Percentiles rank a stretch among this genome's conserved stretches.
Conservation (phyloP, 2,888 invertebrate species). For the Sphaerophoria rueppellii region DNA sequence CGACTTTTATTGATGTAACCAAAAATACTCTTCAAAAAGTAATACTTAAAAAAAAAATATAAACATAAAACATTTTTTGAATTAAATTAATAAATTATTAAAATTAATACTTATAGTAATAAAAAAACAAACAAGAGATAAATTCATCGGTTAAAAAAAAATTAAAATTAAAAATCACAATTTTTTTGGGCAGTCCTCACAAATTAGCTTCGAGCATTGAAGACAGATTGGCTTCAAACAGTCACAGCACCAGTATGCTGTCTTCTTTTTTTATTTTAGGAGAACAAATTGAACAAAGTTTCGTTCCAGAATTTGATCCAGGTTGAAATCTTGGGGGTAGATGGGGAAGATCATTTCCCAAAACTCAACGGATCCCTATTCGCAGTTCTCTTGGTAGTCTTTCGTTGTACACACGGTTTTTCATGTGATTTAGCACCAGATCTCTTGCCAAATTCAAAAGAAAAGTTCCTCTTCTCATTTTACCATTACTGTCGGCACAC, state of each 20-base stretch:
- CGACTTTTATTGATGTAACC: conserved; percentile 8
- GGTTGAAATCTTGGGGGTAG: conserved; percentile 6
- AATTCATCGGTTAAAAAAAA: conserved; percentile 28
- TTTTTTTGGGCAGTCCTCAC: conserved; percentile 33
- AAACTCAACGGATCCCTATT: conserved; percentile 38
- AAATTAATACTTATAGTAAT: conserved; percentile 21
- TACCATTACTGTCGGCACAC: too few species aligned
- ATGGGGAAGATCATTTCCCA: conserved; percentile 49
- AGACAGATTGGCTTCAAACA: conserved; percentile 30
- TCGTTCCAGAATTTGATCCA: conserved; percentile 13
- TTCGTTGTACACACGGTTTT: conserved; percentile 54
- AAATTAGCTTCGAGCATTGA: conserved; percentile 20
- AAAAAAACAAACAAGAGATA: conserved; percentile 23
- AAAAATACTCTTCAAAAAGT: conserved; percentile 8
- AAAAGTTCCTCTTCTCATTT: conserved; percentile 48
- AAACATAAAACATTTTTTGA: conserved; percentile 17
- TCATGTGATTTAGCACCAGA: conserved; percentile 60
- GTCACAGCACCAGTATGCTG: conserved; percentile 9
- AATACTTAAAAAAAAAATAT: conserved; percentile 12
- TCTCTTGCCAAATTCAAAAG: too few species aligned
- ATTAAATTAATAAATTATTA: background rate
- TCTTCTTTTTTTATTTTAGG: conserved; percentile 13
- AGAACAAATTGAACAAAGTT: conserved; percentile 43
- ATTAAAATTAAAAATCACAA: conserved; percentile 17
- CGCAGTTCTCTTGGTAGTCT: conserved; percentile 58